Evolutionary conservation across 2,888 invertebrate genomes (phyloP).

Genomic region (Sesamia inferens): DNA sequence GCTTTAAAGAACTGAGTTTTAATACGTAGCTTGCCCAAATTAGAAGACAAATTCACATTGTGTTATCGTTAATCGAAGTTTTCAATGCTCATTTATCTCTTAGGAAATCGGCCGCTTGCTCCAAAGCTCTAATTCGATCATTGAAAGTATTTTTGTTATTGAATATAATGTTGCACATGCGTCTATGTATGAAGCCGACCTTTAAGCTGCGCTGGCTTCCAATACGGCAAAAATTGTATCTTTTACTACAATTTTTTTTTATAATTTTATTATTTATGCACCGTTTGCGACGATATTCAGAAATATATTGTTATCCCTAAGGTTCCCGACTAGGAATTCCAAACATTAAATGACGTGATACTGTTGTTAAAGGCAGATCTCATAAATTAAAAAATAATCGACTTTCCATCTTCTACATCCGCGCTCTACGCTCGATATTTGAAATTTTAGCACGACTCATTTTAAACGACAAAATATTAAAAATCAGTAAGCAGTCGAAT

Average conservation of each 20-base stretch:
- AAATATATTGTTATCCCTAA: constrained; percentile 4
- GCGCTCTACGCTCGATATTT: constrained; percentile 18
- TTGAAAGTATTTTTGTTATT: constrained; percentile 75
- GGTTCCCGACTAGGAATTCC: neutral
- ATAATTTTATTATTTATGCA: neutral
- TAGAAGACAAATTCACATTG: constrained; percentile 12
- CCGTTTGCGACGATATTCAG: constrained; percentile 27
- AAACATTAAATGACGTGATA: neutral
- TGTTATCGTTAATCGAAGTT: constrained; percentile 6
- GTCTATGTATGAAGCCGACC: constrained; percentile 70
- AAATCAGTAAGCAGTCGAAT: neutral
- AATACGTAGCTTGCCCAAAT: constrained; percentile 8
- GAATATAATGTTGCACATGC: constrained; percentile 71
- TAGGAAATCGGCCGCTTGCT: constrained; percentile 27
- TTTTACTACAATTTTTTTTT: neutral
- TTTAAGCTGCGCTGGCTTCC: constrained; percentile 25
- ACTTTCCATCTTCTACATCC: neutral
- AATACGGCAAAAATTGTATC: neutral
- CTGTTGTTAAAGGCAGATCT: neutral
- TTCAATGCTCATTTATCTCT: constrained; percentile 4
- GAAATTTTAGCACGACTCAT: constrained; percentile 14
- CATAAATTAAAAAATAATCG: constrained; percentile 11
- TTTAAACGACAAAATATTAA: constrained; percentile 10
- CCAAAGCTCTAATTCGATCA: constrained; percentile 57
- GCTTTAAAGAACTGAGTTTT: constrained; percentile 7